Conservation (phyloP, 2,113 vertebrate genomes). For the Rhinoptilus africanus region DNA sequence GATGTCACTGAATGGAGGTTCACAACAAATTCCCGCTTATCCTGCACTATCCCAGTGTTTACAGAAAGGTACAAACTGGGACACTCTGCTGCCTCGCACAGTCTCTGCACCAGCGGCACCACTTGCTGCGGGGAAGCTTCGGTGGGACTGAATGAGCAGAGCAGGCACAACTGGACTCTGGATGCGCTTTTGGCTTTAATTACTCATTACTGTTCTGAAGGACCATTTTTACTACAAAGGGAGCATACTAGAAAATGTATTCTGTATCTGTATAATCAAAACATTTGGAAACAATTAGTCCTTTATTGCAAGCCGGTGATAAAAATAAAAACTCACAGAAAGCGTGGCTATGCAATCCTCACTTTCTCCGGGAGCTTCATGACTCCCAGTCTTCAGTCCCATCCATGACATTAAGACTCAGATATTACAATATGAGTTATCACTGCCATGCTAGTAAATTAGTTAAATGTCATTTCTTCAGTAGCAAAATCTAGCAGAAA, state of each 20-base stretch:
- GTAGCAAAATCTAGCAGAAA: neutral
- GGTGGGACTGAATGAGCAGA: neutral
- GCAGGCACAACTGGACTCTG: neutral
- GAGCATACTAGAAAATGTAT: rapidly evolving
- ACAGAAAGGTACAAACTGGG: neutral
- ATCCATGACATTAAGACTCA: neutral
- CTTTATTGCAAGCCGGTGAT: neutral
- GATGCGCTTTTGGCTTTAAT: neutral
- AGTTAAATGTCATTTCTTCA: neutral
- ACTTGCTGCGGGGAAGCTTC: rapidly evolving
- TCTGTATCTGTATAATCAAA: neutral
- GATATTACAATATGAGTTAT: neutral
- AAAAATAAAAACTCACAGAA: rapidly evolving
- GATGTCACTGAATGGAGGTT: neutral
- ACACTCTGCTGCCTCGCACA: neutral
- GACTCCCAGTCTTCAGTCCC: neutral
- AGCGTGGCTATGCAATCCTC: neutral
- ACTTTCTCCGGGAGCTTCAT: neutral
- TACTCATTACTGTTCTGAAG: neutral
- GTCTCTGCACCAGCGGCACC: neutral
- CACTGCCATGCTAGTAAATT: neutral
- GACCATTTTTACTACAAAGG: neutral
- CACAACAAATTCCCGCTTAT: neutral
- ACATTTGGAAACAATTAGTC: neutral
- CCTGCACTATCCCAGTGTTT: neutral